Base-by-base conservation (phyloP, 2,113 vertebrate genomes). In the Albula glossodonta region DNA sequence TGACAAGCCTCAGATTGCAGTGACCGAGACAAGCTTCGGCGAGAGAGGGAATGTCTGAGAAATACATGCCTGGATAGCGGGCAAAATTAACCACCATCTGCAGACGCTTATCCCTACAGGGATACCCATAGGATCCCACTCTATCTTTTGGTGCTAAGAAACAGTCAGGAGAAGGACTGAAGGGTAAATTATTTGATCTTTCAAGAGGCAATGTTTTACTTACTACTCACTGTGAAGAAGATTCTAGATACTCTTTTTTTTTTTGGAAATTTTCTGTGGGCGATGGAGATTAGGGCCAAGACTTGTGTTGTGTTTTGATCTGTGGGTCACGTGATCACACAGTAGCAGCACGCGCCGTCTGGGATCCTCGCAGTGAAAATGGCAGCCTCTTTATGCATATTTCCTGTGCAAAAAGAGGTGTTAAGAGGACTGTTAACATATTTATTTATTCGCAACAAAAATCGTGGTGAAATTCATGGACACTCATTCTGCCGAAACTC, bases 1-100 rank as follows among this genome's bases (percentile, higher is more conserved):
- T 56, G 74, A 78, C 84, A 83, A 31, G 81, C 77, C 70, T 52
- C 78, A 31, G 48, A 52, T 52, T 84, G 70, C 50, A 31, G 8
- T 41, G 51, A 51, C 50, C 70, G 51, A 19, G 70, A 53, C 70
- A 41, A 22, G 82, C 57, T 15, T 56, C 12, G 2, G 53, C 53
- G 41, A 51, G 66, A 31, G 31, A 12, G 31, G 41, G 4, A 25
- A 50, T 17, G 41, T 17, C 78, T 1, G 41, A 17, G 78, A 79
- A 50, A 79, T 19, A 17, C 48, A 17, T 50, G 41, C 74, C 31
- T 2, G 25, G 17, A 50, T 13, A 15, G 9, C 25, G n/a, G n/a
- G 3, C 41, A 79, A 25, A 79, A 50, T 79, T 49, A 79, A 79
- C 78, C 10, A 17, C 2, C 41, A 7, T 79, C 49, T 49, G 13